A percentile compares a stretch with the other conserved stretches of the same genome.
phyloP scores from a whole-genome alignment of 2,797 vertebrate genomes.

The Esox lucius region DNA sequence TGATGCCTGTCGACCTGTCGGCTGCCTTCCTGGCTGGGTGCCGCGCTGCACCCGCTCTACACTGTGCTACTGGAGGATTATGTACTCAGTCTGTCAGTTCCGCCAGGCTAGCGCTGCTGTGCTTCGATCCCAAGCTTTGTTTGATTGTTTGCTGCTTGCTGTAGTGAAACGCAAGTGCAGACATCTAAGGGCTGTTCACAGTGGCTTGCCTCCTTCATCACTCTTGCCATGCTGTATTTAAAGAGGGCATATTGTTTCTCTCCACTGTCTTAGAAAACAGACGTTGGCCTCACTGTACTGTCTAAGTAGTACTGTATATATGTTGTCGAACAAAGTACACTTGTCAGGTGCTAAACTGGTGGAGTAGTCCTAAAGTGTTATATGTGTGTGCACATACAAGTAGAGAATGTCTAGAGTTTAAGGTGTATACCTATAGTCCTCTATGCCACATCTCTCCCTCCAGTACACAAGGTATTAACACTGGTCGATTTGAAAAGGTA shows the following conservation, averaged over 20 bases:
- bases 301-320: no score
- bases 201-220: neutral
- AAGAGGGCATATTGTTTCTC: conserved; percentile 1
- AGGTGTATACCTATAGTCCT: neutral
- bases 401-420: neutral
- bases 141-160: conserved; percentile 4
- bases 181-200: neutral
- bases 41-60: neutral
- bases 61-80: neutral
- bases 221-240: neutral
- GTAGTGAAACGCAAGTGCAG: conserved; percentile 11
- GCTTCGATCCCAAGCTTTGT: conserved; percentile 1
- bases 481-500: neutral
- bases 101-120: conserved; percentile 3
- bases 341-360: no score
- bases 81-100: conserved; percentile 4
- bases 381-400: neutral
- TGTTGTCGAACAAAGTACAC: no score
- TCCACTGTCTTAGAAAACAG: conserved; percentile 7
- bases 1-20: neutral
- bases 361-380: no score
- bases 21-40: neutral
- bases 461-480: neutral
- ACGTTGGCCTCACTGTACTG: neutral
- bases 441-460: neutral